Percentiles rank a stretch among this genome's conserved stretches.
Conservation (phyloP, 1,140 invertebrate genomes). For the Sitophilus oryzae region DNA sequence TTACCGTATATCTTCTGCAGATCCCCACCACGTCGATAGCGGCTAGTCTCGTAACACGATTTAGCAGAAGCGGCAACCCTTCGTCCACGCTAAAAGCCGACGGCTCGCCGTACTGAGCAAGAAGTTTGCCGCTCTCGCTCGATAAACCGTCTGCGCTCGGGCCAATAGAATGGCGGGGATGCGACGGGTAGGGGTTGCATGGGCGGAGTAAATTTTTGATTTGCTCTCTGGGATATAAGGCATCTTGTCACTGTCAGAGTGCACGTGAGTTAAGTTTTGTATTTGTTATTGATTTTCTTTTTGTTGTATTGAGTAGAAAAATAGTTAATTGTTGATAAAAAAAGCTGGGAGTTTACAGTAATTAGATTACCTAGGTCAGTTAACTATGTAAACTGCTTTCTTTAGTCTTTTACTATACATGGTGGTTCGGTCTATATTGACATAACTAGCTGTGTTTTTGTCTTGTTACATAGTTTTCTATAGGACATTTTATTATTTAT, state of each 20-base stretch:
- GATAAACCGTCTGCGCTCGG: background rate
- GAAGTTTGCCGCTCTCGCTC: conserved; percentile 3
- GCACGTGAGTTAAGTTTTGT: conserved; percentile 11
- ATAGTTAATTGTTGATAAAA: no score
- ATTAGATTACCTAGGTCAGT: no score
- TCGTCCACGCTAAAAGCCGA: no score
- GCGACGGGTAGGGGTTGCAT: conserved; percentile 4
- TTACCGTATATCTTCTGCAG: background rate
- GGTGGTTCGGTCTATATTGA: no score
- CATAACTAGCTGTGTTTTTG: no score
- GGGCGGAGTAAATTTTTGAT: conserved; percentile 20
- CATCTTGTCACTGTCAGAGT: conserved; percentile 6
- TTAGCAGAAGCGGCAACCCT: background rate
- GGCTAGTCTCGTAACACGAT: background rate
- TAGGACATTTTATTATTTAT: no score
- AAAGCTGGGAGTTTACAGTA: no score
- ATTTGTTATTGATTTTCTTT: background rate
- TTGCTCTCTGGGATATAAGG: conserved; percentile 18
- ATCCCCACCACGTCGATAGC: background rate
- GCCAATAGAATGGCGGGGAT: conserved; percentile 12
- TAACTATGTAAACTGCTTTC: no score
- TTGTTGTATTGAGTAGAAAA: no score
- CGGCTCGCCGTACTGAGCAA: background rate
- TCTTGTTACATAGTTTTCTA: no score
- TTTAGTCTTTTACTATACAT: no score